Conservation (phyloP, 2,888 invertebrate species). For the Mesochorus sp. region DNA sequence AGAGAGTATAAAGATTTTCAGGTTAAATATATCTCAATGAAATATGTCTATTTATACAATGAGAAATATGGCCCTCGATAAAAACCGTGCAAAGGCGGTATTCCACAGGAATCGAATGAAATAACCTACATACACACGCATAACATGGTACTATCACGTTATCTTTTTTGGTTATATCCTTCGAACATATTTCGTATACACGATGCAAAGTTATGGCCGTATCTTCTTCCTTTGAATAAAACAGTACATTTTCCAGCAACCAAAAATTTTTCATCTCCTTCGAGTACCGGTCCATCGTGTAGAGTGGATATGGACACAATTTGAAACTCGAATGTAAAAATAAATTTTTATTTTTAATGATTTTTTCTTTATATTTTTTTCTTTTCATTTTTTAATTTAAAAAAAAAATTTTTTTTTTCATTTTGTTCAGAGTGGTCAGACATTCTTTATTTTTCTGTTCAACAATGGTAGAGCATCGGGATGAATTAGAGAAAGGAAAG, state of each 20-base stretch:
- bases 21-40: not conserved
- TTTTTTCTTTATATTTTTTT: too few species aligned
- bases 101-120: not conserved
- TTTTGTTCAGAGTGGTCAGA: too few species aligned
- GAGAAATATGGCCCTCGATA: not conserved
- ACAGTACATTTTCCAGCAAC: not conserved
- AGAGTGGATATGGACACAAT: too few species aligned
- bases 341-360: too few species aligned
- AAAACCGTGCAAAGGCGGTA: not conserved
- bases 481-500: too few species aligned
- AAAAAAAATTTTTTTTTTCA: not conserved
- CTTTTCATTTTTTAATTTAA: too few species aligned
- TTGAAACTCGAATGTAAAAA: too few species aligned
- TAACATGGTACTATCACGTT: too few species aligned
- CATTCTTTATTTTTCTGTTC: too few species aligned
- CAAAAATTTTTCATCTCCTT: too few species aligned
- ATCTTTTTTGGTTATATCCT: not conserved
- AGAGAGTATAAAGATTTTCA: not conserved
- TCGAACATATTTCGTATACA: slow-evolving; percentile 3
- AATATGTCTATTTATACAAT: not conserved
- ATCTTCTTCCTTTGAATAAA: slow-evolving; percentile 26
- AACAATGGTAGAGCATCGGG: too few species aligned
- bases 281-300: not conserved
- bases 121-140: not conserved
- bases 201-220: slow-evolving; percentile 20